phyloP scores from a whole-genome alignment of 2,888 invertebrate genomes.

The Aplocera efformata region DNA sequence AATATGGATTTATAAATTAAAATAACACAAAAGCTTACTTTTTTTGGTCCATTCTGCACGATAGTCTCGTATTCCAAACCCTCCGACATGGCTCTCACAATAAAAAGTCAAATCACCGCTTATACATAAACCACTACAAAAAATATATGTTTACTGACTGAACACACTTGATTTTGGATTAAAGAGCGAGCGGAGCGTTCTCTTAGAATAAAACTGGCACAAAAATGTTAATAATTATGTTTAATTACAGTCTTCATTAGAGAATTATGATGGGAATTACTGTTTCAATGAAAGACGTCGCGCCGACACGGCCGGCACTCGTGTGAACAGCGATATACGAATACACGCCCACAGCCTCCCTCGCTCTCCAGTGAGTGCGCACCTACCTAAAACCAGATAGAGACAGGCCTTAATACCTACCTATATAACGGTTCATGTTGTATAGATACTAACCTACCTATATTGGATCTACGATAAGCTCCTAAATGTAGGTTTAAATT shows the following conservation, averaged over 20 bases:
- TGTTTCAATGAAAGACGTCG: constrained; percentile 50
- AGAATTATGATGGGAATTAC: constrained; percentile 51
- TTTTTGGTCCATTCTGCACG: constrained; percentile 83
- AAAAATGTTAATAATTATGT: constrained; percentile 41
- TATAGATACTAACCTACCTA: constrained; percentile 29
- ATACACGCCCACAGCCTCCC: constrained; percentile 74
- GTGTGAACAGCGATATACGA: constrained; percentile 57
- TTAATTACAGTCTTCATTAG: constrained; percentile 64
- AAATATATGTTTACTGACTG: constrained; percentile 43
- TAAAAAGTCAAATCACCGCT: constrained; percentile 56
- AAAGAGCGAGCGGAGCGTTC: constrained; percentile 37
- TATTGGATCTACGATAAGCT: no score
- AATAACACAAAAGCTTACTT: constrained; percentile 69
- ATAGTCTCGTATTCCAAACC: constrained; percentile 84
- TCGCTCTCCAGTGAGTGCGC: constrained; percentile 60
- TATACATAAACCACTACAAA: constrained; percentile 44
- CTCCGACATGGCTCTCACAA: constrained; percentile 76
- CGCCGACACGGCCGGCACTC: constrained; percentile 59
- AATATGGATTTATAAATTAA: constrained; percentile 9
- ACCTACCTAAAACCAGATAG: constrained; percentile 51
- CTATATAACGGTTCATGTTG: constrained; percentile 17
- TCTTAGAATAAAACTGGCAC: constrained; percentile 49
- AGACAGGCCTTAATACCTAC: constrained; percentile 37
- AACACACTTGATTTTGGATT: constrained; percentile 38
- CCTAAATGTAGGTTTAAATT: no score